Conservation (phyloP, 2,888 invertebrate species). For the Ochlodes sylvanus region DNA sequence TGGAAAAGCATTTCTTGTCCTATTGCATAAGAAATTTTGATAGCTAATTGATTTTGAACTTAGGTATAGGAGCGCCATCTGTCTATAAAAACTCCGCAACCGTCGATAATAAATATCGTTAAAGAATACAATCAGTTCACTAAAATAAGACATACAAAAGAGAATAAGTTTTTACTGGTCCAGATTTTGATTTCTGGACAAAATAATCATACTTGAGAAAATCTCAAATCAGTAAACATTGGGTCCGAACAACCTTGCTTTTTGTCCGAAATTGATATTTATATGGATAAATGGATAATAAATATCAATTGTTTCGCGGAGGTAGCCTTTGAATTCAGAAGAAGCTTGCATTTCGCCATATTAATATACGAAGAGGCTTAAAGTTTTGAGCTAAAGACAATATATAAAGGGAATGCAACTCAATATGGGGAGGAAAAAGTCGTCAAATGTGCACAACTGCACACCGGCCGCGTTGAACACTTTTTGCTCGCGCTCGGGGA, state of each 20-base stretch:
- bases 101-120: neutral
- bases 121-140: conserved; percentile 14
- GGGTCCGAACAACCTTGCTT: conserved; percentile 18
- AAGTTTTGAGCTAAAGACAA: conserved; percentile 28
- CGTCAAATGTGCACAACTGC: conserved; percentile 52
- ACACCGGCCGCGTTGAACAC: conserved; percentile 44
- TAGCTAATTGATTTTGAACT: too few species aligned
- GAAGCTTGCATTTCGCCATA: conserved; percentile 24
- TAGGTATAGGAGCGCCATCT: too few species aligned
- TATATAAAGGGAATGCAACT: conserved; percentile 46
- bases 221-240: conserved; percentile 26
- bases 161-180: conserved; percentile 6
- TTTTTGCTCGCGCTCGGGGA: conserved; percentile 49
- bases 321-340: conserved; percentile 36
- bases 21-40: too few species aligned
- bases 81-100: too few species aligned
- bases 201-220: conserved; percentile 25
- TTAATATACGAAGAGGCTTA: conserved; percentile 31
- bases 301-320: conserved; percentile 24
- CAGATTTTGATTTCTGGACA: conserved; percentile 13
- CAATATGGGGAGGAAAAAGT: conserved; percentile 52
- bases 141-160: conserved; percentile 14
- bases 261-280: conserved; percentile 36
- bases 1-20: too few species aligned
- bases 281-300: conserved; percentile 28